Base-by-base conservation (phyloP, 2,888 invertebrate genomes). In the Drosophila mettleri region DNA sequence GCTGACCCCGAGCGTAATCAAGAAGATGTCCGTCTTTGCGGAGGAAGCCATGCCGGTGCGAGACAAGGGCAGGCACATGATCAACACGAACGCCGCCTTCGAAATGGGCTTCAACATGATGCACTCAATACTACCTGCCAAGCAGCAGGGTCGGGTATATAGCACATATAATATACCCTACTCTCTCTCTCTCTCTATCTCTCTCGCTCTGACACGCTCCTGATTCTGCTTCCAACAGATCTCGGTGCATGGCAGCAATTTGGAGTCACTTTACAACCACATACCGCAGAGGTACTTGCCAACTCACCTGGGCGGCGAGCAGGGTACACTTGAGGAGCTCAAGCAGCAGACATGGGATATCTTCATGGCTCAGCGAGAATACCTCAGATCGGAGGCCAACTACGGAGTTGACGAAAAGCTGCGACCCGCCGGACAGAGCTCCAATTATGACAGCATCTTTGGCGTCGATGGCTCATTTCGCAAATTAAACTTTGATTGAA, bases 261-360 rank as follows among this genome's bases (percentile, higher is more conserved):
- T 93, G 68, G 93, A 94, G 2, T 93, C 93, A 31, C 89, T 95
- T 63, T 94, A 94, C 80, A 92, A 94, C 68, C 80, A 93, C 66
- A 91, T 95, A 22, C 94, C 95, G 0, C 93, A 93, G 81, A 92
- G 93, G 22, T 92, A 94, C 58, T 90, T 95, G 31, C 95, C 95
- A 2, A 92, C 89, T 3, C 95, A 95, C 81, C 95, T 95, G 81
- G 95, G 95, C 14, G 95, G 95, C 3, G 93, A 93, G 39, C 94
- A 93, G 70, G 93, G 93, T 76, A 92, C 93, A 41, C 81, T 94
- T 29, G 72, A 80, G 9, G 86, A 86, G 48, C 69, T 90, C 0
- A 74, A 69, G 2, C 65, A 79, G 24, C 27, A 65, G 2, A 74
- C 83, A 49, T 77, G 71, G 36, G 62, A 86, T 9, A 74, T 74